Conservation (phyloP, 2,113 vertebrate genomes). For the Montifringilla adamsi region DNA sequence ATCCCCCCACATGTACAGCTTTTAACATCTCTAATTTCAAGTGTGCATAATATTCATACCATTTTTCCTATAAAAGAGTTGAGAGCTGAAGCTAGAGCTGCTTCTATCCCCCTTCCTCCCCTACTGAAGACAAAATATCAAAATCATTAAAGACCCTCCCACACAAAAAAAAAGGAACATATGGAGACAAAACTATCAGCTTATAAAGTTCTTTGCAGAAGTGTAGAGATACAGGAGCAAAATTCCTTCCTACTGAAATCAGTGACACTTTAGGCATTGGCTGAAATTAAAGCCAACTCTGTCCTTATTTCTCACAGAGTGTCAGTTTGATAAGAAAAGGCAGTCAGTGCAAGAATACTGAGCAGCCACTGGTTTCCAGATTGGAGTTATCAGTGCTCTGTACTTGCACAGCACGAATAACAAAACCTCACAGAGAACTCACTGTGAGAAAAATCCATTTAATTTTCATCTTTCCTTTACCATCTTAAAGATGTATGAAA, state of each 20-base stretch:
- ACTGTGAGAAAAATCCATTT: background rate
- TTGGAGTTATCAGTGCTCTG: background rate
- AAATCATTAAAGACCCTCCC: conserved; percentile 15
- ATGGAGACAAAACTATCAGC: conserved; percentile 13
- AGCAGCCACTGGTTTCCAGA: background rate
- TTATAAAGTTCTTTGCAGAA: conserved; percentile 2
- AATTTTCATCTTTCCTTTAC: background rate
- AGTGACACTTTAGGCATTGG: background rate
- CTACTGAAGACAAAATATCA: conserved; percentile 18
- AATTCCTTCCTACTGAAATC: background rate
- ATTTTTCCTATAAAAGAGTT: background rate
- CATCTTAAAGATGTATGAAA: background rate
- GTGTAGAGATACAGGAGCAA: background rate
- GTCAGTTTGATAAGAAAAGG: conserved; percentile 1
- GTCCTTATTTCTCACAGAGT: background rate
- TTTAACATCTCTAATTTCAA: conserved; percentile 23
- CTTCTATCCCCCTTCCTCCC: background rate
- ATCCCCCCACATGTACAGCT: background rate
- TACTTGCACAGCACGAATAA: background rate
- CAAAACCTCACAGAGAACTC: background rate
- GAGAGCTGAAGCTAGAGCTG: background rate
- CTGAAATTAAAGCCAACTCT: conserved; percentile 8
- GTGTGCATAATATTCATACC: background rate
- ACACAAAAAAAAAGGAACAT: background rate
- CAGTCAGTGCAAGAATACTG: background rate